Percentiles rank a stretch among this genome's conserved stretches.
Evolutionary conservation across 1,140 invertebrate genomes (phyloP).

Genomic region (Aphelenchoides avenae): DNA sequence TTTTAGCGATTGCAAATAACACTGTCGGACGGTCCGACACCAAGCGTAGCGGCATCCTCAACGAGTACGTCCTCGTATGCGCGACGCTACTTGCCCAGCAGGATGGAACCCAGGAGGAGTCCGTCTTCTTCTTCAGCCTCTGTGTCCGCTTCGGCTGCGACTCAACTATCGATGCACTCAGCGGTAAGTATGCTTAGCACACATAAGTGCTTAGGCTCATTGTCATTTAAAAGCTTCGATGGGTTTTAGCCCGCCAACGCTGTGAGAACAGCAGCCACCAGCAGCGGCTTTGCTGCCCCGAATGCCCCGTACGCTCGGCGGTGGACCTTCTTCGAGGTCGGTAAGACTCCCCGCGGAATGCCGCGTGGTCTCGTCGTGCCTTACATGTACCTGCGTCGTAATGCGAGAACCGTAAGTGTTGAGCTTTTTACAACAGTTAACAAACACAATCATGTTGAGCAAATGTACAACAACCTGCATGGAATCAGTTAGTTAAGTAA

Average conservation of each 20-base stretch:
- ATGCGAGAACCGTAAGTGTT: constrained; percentile 40
- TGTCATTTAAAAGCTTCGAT: too few species aligned
- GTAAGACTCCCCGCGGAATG: constrained; percentile 48
- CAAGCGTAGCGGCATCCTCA: constrained; percentile 7
- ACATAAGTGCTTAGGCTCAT: too few species aligned
- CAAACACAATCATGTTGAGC: too few species aligned
- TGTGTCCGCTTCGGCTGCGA: too few species aligned
- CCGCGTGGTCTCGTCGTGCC: constrained; percentile 47
- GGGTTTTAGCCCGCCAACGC: too few species aligned
- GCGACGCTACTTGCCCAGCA: constrained; percentile 25
- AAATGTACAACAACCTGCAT: too few species aligned
- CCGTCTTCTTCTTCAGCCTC: constrained; percentile 8
- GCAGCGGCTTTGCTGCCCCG: too few species aligned
- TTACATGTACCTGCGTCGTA: constrained; percentile 38
- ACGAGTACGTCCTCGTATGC: constrained; percentile 28
- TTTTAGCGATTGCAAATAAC: too few species aligned
- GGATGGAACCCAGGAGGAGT: constrained; percentile 25
- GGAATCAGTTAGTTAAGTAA: too few species aligned
- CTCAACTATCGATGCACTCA: constrained; percentile 23
- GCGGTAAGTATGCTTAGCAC: constrained; percentile 26
- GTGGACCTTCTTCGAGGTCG: constrained; percentile 52
- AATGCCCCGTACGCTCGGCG: constrained; percentile 23
- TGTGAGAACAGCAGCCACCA: too few species aligned
- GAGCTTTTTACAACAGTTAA: too few species aligned
- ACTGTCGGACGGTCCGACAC: constrained; percentile 20